phyloP scores from a whole-genome alignment of 2,797 vertebrate species.

The Lemur catta region DNA sequence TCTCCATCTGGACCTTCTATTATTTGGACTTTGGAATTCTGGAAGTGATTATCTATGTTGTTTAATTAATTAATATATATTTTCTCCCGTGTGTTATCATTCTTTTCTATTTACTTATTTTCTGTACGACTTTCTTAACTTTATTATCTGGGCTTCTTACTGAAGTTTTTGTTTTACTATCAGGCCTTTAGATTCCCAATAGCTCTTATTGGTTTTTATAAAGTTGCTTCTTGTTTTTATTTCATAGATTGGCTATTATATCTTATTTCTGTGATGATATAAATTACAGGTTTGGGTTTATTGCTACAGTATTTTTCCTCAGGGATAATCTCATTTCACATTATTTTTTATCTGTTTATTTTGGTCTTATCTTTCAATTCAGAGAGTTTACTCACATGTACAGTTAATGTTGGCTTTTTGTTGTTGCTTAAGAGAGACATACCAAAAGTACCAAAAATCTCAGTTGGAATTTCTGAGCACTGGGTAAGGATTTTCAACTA shows the following conservation, averaged over 20 bases:
- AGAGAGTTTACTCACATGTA: not conserved
- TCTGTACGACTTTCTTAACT: not conserved
- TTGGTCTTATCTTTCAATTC: not conserved
- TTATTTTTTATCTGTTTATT: not conserved
- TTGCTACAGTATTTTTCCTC: not conserved
- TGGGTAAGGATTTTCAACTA: not conserved
- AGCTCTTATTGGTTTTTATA: not conserved
- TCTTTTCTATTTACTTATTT: not conserved
- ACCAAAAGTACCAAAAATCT: not conserved
- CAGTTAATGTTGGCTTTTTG: not conserved
- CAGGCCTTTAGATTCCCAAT: not conserved
- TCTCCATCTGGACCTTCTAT: slow-evolving; percentile 56
- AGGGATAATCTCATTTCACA: not conserved
- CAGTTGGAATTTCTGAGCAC: not conserved
- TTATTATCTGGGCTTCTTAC: not conserved
- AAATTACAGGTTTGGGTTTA: not conserved
- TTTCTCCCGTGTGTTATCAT: not conserved
- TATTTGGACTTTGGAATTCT: slow-evolving; percentile 50
- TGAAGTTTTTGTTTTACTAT: not conserved
- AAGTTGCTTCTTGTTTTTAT: not conserved
- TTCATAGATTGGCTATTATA: not conserved
- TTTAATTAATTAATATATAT: not conserved
- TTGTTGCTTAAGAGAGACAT: not conserved
- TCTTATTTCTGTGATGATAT: not conserved
- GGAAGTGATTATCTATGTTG: not conserved